These are phyloP conservation scores for Theocolax elegans DNA, from an alignment of 1,140 invertebrate species.

Conservation along the genomic window DNA sequence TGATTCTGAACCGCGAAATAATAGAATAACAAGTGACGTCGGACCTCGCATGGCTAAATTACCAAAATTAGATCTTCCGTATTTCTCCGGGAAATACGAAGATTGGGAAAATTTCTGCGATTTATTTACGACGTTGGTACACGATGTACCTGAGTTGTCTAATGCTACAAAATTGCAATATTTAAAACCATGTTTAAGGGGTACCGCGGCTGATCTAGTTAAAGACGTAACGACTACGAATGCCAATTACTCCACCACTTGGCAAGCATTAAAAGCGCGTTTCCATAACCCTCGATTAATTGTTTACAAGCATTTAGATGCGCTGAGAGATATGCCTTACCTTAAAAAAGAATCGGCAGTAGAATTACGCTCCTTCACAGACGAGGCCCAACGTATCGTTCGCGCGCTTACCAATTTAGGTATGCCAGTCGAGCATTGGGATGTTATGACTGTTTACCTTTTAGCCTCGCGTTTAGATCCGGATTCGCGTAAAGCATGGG, in stretches of 20 bases:
- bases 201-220: constrained; percentile 7
- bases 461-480: background rate
- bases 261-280: background rate
- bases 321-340: background rate
- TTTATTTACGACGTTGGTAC: background rate
- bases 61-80: background rate
- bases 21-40: background rate
- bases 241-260: constrained; percentile 18
- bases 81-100: constrained; percentile 1
- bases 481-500: constrained; percentile 7
- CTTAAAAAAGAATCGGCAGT: constrained; percentile 10
- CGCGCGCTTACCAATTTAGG: background rate
- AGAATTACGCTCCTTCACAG: background rate
- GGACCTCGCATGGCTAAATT: background rate
- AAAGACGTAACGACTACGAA: constrained; percentile 2
- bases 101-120: constrained; percentile 15
- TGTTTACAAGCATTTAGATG: background rate
- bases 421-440: background rate
- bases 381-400: constrained; percentile 1
- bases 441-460: background rate
- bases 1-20: background rate
- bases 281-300: constrained; percentile 16
- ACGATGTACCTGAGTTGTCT: background rate
- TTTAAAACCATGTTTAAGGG: background rate
- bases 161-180: background rate